Conservation (phyloP, 2,113 vertebrate genomes). For the Catagonus wagneri region DNA sequence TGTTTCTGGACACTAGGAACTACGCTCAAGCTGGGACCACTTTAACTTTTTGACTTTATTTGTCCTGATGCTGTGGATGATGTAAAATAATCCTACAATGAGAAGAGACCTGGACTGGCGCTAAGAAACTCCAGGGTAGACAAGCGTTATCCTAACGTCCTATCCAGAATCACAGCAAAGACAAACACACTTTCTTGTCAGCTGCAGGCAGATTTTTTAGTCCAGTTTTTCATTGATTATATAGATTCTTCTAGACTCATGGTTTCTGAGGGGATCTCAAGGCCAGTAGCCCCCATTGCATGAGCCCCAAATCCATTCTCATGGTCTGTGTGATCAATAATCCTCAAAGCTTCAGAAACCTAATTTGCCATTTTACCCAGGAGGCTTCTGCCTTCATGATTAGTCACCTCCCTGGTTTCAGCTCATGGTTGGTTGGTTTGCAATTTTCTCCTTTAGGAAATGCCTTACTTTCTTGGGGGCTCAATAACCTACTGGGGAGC, state of each 20-base stretch:
- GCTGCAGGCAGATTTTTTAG: background rate
- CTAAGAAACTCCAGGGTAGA: background rate
- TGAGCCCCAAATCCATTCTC: no score
- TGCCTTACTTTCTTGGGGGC: background rate
- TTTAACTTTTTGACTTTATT: conserved; percentile 2
- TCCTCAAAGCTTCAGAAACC: background rate
- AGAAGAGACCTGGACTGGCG: background rate
- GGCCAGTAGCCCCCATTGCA: background rate
- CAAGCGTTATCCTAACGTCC: background rate
- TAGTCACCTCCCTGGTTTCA: background rate
- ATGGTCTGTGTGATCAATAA: background rate
- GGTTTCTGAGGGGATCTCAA: background rate
- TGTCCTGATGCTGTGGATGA: background rate
- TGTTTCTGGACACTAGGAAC: background rate
- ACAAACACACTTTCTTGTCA: background rate
- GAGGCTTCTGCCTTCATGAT: background rate
- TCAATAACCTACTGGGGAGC: background rate
- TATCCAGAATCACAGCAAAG: background rate
- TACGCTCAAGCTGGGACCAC: background rate
- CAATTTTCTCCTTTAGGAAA: background rate
- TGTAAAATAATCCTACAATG: background rate
- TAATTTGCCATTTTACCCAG: background rate
- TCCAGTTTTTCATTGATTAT: background rate
- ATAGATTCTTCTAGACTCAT: background rate
- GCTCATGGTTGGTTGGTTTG: background rate